Conservation (phyloP, 2,797 vertebrate genomes). For the Sebastes alutus region DNA sequence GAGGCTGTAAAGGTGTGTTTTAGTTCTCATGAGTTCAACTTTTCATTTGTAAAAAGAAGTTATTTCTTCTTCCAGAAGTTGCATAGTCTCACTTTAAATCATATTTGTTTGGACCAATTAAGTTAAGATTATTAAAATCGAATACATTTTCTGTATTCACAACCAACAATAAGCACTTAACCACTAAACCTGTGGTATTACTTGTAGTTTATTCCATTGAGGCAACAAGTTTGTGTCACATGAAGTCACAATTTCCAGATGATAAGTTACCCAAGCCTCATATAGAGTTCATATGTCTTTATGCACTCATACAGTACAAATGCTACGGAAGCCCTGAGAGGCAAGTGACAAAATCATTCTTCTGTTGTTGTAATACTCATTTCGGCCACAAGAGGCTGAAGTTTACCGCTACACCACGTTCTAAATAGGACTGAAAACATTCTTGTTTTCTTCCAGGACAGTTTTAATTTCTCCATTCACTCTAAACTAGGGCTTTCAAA, state of each 20-base stretch:
- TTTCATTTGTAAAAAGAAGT: background rate
- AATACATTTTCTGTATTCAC: slow-evolving; percentile 23
- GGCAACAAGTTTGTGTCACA: background rate
- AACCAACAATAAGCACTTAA: slow-evolving; percentile 48
- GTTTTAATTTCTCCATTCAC: background rate
- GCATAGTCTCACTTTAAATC: background rate
- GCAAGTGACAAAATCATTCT: too few relatives aligned
- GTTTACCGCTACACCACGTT: background rate
- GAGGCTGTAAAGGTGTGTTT: background rate
- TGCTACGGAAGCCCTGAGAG: background rate
- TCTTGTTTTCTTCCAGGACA: background rate
- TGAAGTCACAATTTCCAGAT: background rate
- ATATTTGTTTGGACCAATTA: background rate
- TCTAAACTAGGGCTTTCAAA: background rate
- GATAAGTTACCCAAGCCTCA: background rate
- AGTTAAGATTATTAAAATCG: background rate
- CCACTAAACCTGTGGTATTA: slow-evolving; percentile 13
- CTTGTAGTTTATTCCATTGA: background rate
- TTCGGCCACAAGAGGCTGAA: background rate
- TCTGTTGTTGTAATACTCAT: background rate
- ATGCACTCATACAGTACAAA: background rate
- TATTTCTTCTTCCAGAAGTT: background rate
- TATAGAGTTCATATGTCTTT: background rate
- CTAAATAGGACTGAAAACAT: background rate
- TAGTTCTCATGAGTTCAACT: background rate